Conservation (phyloP, 2,113 vertebrate genomes). For the Dasypus novemcinctus region DNA sequence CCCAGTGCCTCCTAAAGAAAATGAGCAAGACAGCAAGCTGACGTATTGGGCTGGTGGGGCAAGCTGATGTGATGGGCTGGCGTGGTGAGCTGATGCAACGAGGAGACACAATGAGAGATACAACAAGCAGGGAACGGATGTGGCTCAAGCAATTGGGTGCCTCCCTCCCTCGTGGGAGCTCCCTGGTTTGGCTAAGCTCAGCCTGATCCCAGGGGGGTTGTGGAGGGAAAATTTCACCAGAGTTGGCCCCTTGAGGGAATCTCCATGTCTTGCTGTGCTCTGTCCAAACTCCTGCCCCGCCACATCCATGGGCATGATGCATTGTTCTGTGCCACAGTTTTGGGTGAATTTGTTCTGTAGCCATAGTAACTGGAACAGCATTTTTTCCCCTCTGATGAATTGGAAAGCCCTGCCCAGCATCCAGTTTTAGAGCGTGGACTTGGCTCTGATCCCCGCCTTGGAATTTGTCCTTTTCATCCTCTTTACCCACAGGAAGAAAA, state of each 20-base stretch:
- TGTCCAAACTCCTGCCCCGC: not conserved
- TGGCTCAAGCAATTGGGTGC: too few species aligned
- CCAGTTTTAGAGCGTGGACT: not conserved
- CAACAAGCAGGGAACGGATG: too few species aligned
- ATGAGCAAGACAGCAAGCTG: too few species aligned
- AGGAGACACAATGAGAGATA: too few species aligned
- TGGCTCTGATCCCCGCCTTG: not conserved
- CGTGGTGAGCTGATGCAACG: too few species aligned
- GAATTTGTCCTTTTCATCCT: not conserved
- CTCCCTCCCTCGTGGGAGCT: too few species aligned
- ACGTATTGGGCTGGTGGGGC: too few species aligned
- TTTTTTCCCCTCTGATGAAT: not conserved
- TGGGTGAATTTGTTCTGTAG: not conserved
- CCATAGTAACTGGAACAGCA: not conserved
- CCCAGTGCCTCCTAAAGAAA: too few species aligned
- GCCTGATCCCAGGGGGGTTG: not conserved
- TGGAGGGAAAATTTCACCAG: not conserved
- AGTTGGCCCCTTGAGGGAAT: rapidly evolving
- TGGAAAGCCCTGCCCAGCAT: not conserved
- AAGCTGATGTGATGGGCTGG: too few species aligned
- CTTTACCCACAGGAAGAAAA: not conserved
- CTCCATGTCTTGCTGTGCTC: not conserved
- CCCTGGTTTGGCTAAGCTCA: too few species aligned
- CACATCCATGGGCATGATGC: rapidly evolving
- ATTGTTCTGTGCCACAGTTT: not conserved